phyloP scores from a whole-genome alignment of 2,888 invertebrate genomes.

The Eristalis tenax region DNA sequence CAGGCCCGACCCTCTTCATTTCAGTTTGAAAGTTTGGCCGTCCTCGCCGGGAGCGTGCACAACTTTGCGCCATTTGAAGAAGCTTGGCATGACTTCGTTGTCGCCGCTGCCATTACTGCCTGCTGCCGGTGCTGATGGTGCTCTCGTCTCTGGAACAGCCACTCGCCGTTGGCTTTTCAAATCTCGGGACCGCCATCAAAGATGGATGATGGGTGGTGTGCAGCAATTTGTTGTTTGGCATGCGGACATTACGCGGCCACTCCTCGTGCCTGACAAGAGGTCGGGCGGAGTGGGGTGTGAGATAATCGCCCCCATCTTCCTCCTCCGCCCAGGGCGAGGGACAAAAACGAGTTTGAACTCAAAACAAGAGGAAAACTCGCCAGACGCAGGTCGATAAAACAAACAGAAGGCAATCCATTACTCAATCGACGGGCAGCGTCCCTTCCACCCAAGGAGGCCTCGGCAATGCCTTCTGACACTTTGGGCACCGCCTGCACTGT shows the following conservation, averaged over 20 bases:
- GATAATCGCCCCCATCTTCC: background rate
- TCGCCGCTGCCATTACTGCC: slow-evolving; percentile 18
- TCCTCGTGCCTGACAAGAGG: background rate
- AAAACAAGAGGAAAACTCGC: background rate
- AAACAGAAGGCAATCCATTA: slow-evolving; percentile 23
- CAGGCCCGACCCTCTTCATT: background rate
- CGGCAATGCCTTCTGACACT: background rate
- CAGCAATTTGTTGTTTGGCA: slow-evolving; percentile 33
- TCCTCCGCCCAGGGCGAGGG: background rate
- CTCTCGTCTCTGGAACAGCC: background rate
- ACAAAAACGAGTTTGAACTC: background rate
- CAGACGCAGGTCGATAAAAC: slow-evolving; percentile 22
- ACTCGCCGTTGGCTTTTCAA: background rate
- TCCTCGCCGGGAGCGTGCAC: slow-evolving; percentile 3
- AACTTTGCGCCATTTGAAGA: slow-evolving; percentile 4
- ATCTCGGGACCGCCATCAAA: slow-evolving; percentile 15
- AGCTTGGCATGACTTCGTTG: background rate
- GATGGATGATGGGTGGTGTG: slow-evolving; percentile 13
- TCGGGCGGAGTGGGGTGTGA: background rate
- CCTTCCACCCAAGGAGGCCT: background rate
- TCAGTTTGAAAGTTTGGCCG: slow-evolving; percentile 13
- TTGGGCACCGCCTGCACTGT: background rate
- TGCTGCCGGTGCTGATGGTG: background rate
- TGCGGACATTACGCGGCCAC: background rate
- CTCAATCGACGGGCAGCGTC: background rate